phyloP scores from a whole-genome alignment of 2,113 vertebrate species.

The Candoia aspera region DNA sequence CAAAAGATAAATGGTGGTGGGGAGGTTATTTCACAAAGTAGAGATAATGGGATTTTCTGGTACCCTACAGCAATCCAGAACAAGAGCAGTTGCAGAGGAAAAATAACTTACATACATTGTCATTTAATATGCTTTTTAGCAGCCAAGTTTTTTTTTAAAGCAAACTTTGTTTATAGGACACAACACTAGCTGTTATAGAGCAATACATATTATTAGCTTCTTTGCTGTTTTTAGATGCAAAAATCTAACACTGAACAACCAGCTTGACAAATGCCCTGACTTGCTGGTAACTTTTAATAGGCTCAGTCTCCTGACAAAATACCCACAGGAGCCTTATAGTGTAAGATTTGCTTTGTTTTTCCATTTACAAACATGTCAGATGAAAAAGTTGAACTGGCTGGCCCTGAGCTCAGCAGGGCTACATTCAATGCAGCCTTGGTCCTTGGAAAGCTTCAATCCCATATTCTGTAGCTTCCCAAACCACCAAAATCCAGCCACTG shows the following conservation, averaged over 20 bases:
- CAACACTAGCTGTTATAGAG: not conserved
- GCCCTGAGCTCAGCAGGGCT: not conserved
- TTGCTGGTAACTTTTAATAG: not conserved
- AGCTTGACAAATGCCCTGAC: constrained; percentile 30
- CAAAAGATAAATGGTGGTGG: not conserved
- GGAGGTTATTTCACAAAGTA: not conserved
- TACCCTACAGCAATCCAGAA: not conserved
- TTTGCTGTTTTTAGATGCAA: not conserved
- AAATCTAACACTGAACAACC: not conserved
- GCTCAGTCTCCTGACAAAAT: not conserved
- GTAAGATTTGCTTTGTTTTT: not conserved
- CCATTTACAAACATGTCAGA: not conserved
- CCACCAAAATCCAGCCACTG: not conserved
- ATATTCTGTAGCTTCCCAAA: not conserved
- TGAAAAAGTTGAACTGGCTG: not conserved
- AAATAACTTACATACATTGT: not conserved
- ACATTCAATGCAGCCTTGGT: not conserved
- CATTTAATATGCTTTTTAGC: constrained; percentile 7
- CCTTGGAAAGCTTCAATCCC: not conserved
- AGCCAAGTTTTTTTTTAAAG: not conserved
- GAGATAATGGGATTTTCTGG: not conserved
- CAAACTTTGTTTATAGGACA: not conserved
- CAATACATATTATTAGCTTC: constrained; percentile 8
- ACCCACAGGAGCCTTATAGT: not conserved
- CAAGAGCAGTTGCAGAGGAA: not conserved